Evolutionary conservation across 1,140 invertebrate genomes (phyloP).

Genomic region (Vanessa atalanta): DNA sequence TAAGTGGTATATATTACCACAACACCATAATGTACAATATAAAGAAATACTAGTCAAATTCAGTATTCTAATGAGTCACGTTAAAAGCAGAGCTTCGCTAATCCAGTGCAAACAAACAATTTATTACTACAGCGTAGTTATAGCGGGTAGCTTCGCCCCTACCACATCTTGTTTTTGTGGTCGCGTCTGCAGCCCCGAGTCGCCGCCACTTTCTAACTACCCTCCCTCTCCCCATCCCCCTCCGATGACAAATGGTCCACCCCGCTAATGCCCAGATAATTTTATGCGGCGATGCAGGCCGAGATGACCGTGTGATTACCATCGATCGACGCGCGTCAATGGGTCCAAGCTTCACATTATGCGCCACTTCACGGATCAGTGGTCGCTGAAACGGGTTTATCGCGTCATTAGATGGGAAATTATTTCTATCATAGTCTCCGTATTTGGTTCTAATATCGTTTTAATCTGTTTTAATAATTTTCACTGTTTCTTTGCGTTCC

Average conservation of each 20-base stretch:
- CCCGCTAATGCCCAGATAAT: conserved; percentile 74
- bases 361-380: conserved; percentile 60
- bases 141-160: conserved; percentile 41
- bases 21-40: neutral
- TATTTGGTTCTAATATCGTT: conserved; percentile 31
- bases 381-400: conserved; percentile 58
- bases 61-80: conserved; percentile 32
- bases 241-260: conserved; percentile 78
- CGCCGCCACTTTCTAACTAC: conserved; percentile 45
- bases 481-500: conserved; percentile 4
- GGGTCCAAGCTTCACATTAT: conserved; percentile 53
- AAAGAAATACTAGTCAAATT: conserved; percentile 12
- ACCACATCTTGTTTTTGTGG: conserved; percentile 71
- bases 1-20: neutral
- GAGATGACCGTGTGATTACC: conserved; percentile 65
- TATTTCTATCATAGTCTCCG: conserved; percentile 35
- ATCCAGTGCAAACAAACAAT: conserved; percentile 36
- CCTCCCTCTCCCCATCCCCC: conserved; percentile 51
- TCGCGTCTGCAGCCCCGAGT: conserved; percentile 81
- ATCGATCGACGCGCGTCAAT: conserved; percentile 68
- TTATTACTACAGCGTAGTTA: conserved; percentile 28
- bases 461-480: conserved; percentile 31
- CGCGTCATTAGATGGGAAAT: conserved; percentile 51
- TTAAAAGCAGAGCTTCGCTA: conserved; percentile 33
- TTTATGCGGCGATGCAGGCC: conserved; percentile 60